These are phyloP conservation scores for Papilio aristodemus DNA, from an alignment of 1,140 invertebrate species.

Conservation along the genomic window DNA sequence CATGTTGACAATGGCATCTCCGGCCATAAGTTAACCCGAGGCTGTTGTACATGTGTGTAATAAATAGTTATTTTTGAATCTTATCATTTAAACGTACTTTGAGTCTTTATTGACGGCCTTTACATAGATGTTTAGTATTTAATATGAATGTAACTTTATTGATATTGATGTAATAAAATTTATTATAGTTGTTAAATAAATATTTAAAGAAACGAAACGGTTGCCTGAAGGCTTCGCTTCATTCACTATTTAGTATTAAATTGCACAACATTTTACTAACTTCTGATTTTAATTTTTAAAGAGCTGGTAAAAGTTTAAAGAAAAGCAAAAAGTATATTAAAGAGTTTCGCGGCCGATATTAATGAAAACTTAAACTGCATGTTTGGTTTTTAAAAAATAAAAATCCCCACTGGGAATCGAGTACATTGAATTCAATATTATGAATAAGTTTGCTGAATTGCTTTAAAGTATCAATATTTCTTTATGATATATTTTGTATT, in stretches of 20 bases:
- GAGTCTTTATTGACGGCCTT: slow-evolving; percentile 23
- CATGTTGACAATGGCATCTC: slow-evolving; percentile 23
- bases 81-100: slow-evolving; percentile 12
- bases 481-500: too few species aligned
- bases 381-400: too few species aligned
- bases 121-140: slow-evolving; percentile 18
- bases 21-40: slow-evolving; percentile 13
- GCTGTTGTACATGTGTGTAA: slow-evolving; percentile 20
- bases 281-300: neutral
- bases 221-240: neutral
- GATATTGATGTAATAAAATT: slow-evolving; percentile 18
- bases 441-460: too few species aligned
- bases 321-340: too few species aligned
- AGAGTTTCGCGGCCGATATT: too few species aligned
- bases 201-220: slow-evolving; percentile 4
- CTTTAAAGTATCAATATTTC: too few species aligned
- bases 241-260: neutral
- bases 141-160: slow-evolving; percentile 19
- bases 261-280: neutral
- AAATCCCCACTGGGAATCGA: too few species aligned
- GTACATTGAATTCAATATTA: too few species aligned
- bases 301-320: too few species aligned
- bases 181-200: slow-evolving; percentile 14
- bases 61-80: slow-evolving; percentile 25
- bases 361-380: too few species aligned